Evolutionary conservation across 1,140 invertebrate species (phyloP).

Genomic region (Drosophila leontia): DNA sequence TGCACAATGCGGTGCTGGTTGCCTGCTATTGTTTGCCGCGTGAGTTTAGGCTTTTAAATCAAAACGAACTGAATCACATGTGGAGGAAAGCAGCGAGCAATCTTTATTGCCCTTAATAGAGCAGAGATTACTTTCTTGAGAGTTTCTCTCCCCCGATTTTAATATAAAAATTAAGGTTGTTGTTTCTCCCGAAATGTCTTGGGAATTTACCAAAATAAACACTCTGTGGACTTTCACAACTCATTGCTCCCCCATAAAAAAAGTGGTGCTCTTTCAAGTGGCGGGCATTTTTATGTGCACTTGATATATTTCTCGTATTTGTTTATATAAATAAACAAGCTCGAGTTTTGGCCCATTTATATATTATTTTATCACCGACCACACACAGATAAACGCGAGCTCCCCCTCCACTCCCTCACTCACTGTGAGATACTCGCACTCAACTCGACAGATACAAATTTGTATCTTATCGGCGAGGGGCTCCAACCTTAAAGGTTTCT

Average conservation of each 20-base stretch:
- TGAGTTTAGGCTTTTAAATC: slow-evolving; percentile 59
- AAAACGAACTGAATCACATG: slow-evolving; percentile 61
- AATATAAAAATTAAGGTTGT: slow-evolving; percentile 15
- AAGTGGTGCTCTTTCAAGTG: slow-evolving; percentile 3
- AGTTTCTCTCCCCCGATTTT: slow-evolving; percentile 14
- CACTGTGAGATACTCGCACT: slow-evolving; percentile 43
- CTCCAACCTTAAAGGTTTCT: slow-evolving; percentile 31
- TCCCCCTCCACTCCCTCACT: slow-evolving; percentile 16
- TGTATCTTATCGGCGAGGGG: slow-evolving; percentile 67
- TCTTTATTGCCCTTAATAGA: slow-evolving; percentile 33
- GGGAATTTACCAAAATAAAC: slow-evolving; percentile 17
- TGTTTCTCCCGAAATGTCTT: not conserved
- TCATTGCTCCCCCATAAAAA: slow-evolving; percentile 34
- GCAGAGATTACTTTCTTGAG: slow-evolving; percentile 34
- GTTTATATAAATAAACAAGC: slow-evolving; percentile 67
- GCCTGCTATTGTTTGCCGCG: slow-evolving; percentile 48
- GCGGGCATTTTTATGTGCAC: slow-evolving; percentile 23
- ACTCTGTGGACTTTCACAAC: slow-evolving; percentile 18
- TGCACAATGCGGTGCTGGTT: slow-evolving; percentile 58
- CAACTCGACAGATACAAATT: slow-evolving; percentile 70
- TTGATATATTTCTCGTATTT: slow-evolving; percentile 50
- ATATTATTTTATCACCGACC: slow-evolving; percentile 58
- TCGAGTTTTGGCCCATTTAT: slow-evolving; percentile 57
- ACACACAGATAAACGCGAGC: slow-evolving; percentile 55
- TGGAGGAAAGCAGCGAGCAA: slow-evolving; percentile 33